These are phyloP conservation scores for Microtus ochrogaster DNA, from an alignment of 2,113 vertebrate species.

Conservation along the genomic window DNA sequence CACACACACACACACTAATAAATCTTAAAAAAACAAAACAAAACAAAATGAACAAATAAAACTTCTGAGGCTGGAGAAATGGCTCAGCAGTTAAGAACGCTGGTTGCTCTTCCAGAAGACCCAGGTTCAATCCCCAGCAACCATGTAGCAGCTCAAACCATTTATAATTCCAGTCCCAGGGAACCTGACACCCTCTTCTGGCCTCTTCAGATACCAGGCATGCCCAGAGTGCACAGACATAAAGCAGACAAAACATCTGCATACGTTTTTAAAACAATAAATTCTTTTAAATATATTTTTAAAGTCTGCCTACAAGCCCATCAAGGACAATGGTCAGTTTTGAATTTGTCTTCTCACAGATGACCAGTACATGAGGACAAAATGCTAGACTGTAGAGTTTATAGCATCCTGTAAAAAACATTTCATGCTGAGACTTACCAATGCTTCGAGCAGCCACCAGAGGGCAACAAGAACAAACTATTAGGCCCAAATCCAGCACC, in stretches of 20 bases:
- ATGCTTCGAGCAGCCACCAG: neutral
- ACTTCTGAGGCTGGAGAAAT: neutral
- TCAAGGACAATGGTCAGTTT: neutral
- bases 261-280: neutral
- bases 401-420: fast-evolving
- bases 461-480: conserved; percentile 13
- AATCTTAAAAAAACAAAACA: neutral
- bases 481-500: neutral
- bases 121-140: neutral
- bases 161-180: neutral
- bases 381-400: neutral
- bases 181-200: neutral
- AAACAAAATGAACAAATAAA: neutral
- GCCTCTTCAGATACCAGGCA: neutral
- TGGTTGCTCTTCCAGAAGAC: neutral
- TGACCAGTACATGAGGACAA: neutral
- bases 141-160: neutral
- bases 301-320: neutral
- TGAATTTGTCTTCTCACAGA: neutral
- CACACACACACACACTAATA: neutral
- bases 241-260: neutral
- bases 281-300: neutral
- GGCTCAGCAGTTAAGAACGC: neutral
- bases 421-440: neutral
- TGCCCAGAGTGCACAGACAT: neutral